A percentile compares a stretch with the other conserved stretches of the same genome.
phyloP scores from a whole-genome alignment of 2,888 invertebrate genomes.

The Teleiodes luculella region DNA sequence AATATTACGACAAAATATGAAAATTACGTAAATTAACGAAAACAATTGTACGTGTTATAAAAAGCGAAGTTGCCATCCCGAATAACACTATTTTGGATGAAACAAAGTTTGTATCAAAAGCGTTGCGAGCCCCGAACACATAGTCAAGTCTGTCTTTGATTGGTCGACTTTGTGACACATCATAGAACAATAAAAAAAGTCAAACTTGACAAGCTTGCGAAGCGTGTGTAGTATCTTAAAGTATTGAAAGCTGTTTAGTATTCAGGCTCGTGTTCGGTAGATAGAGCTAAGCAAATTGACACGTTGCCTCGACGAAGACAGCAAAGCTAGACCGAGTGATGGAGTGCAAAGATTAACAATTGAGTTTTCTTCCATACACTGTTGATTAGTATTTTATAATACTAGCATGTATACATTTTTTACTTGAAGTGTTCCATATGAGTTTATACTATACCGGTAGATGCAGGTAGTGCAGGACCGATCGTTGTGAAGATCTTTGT shows the following conservation, averaged over 20 bases:
- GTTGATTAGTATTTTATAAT: neutral
- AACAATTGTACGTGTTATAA: too few relatives aligned
- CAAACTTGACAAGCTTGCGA: constrained; percentile 5
- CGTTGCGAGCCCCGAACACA: neutral
- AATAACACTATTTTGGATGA: too few relatives aligned
- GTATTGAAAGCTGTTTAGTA: constrained; percentile 1
- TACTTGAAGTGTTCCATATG: too few relatives aligned
- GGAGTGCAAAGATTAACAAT: neutral
- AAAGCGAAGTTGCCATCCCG: too few relatives aligned
- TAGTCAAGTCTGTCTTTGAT: too few relatives aligned
- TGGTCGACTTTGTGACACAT: too few relatives aligned
- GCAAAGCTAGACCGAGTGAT: neutral
- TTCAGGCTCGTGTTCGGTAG: neutral
- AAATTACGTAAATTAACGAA: too few relatives aligned
- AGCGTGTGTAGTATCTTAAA: constrained; percentile 1
- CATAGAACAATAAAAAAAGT: too few relatives aligned
- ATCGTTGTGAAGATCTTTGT: too few relatives aligned
- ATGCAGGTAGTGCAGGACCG: too few relatives aligned
- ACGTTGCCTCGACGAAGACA: neutral
- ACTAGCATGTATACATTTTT: neutral
- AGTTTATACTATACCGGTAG: too few relatives aligned
- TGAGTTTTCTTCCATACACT: neutral
- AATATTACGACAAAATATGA: too few relatives aligned
- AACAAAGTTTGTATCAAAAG: neutral
- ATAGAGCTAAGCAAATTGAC: constrained; percentile 1